Conservation (phyloP, 1,140 invertebrate species). For the Meteorus sp. region DNA sequence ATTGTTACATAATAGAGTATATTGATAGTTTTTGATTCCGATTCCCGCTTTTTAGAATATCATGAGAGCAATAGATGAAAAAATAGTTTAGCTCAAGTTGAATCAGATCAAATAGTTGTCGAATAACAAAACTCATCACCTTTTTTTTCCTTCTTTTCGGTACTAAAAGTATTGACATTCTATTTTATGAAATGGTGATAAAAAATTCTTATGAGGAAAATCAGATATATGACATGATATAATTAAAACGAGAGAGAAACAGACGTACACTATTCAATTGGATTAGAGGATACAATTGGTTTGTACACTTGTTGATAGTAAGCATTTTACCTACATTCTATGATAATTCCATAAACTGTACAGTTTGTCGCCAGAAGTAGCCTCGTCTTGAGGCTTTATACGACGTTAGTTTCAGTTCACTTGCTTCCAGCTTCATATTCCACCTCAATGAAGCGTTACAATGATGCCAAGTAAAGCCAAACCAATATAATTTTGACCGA, state of each 20-base stretch:
- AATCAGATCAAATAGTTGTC: background rate
- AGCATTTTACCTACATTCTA: background rate
- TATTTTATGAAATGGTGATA: background rate
- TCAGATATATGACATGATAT: background rate
- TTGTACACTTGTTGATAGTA: slow-evolving; percentile 12
- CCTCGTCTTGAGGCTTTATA: slow-evolving; percentile 12
- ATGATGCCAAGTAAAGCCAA: slow-evolving; percentile 4
- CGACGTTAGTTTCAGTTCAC: slow-evolving; percentile 1
- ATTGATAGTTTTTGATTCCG: slow-evolving; percentile 23
- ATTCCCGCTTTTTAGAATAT: slow-evolving; percentile 30
- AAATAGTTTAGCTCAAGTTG: slow-evolving; percentile 9
- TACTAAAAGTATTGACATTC: background rate
- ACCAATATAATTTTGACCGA: background rate
- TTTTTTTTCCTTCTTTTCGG: no score
- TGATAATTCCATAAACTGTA: slow-evolving; percentile 22
- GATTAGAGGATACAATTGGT: background rate
- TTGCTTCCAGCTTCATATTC: slow-evolving; percentile 18
- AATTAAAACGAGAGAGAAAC: background rate
- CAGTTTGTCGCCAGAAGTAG: slow-evolving; percentile 12
- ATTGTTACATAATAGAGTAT: slow-evolving; percentile 2
- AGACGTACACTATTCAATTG: background rate
- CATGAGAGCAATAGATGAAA: slow-evolving; percentile 20
- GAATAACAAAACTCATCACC: background rate
- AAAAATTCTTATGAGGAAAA: background rate
- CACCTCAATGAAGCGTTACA: background rate